Base-by-base conservation (phyloP, 2,113 vertebrate species). In the Dissostichus mawsoni region DNA sequence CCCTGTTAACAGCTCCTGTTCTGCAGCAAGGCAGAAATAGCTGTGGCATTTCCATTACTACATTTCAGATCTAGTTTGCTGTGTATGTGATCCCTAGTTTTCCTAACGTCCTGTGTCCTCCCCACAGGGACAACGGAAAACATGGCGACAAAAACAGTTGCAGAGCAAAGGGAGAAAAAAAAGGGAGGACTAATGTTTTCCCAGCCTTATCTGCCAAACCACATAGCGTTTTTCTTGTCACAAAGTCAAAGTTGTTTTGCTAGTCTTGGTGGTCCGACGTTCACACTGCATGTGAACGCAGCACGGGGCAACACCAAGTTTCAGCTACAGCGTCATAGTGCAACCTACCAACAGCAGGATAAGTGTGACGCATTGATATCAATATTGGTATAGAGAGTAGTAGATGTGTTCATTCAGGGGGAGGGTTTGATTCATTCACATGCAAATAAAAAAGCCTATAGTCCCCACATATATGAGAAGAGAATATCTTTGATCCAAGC, bases 1-100 rank as follows among this genome's bases (percentile, higher is more conserved):
- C 16, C 16, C n/a, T 25, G 62, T 64, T n/a, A 45, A 72, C 36
- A 20, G 8, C 25, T 64, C 56, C 14, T 9, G n/a, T 50, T 57
- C 59, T 78, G 73, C n/a, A 5, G 61, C 47, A 56, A 4, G 14
- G 63, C 16, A 74, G 18, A 47, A 69, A 61, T 52, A 48, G 53
- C 10, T 67, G 8, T 11, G 3, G n/a, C 61, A 51, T 33, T 10
- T 45, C 45, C 52, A 33, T 62, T 23, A 14, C 33, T 45, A 59
- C 41, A 61, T 36, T 82, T 76, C 67, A 66, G 61, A 72, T 61
- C 47, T 53, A 67, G 33, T 23, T 67, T 72, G 53, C 59, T 41
- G 56, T 73, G 25, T 16, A 44, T 50, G 9, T 69, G 55, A 67
- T 20, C 14, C 17, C 20, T 65, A 80, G 29, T 59, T 45, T 72